Evolutionary conservation across 2,888 invertebrate genomes (phyloP).

Genomic region (Oligia fasciuncula): DNA sequence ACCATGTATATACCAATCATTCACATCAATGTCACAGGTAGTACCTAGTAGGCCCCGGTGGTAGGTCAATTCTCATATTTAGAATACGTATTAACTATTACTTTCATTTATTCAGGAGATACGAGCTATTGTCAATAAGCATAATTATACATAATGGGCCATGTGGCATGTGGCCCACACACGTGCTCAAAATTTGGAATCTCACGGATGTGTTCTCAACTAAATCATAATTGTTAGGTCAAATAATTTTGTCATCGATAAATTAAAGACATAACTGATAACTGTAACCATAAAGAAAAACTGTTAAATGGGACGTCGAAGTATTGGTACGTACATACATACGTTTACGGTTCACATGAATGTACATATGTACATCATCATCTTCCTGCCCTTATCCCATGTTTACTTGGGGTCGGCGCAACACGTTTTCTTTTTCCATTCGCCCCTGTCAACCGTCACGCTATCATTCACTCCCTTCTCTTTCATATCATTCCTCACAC

Average conservation of each 20-base stretch:
- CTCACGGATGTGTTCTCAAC: not conserved
- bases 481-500: too few species aligned
- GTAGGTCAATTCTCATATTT: not conserved
- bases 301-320: not conserved
- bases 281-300: not conserved
- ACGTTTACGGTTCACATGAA: not conserved
- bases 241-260: not conserved
- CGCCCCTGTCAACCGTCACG: too few species aligned
- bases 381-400: too few species aligned
- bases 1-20: not conserved
- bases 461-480: too few species aligned
- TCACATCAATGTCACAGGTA: not conserved
- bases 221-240: not conserved
- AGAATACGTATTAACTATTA: not conserved
- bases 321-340: not conserved
- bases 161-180: not conserved
- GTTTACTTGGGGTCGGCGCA: too few species aligned
- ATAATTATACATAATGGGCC: not conserved
- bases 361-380: too few species aligned
- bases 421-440: too few species aligned
- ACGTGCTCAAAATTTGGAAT: not conserved
- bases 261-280: not conserved
- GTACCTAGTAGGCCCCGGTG: not conserved
- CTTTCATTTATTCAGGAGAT: not conserved
- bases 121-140: not conserved